Base-by-base conservation (phyloP, 2,113 vertebrate species). In the Triplophysa siluroides region DNA sequence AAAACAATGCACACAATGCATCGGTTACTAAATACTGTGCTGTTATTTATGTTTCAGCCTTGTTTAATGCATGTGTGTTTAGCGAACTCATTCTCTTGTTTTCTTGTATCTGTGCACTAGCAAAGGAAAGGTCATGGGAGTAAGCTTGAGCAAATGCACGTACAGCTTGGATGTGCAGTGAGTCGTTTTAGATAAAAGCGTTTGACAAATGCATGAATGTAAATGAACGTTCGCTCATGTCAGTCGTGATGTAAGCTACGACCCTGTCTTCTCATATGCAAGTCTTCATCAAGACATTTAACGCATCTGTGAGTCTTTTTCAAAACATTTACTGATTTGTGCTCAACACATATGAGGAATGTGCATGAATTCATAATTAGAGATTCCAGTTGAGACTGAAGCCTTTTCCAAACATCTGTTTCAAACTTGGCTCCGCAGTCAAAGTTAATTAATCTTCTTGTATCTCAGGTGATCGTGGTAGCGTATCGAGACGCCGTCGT, bases 371-470 rank as follows among this genome's bases (percentile, higher is more conserved):
- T 78, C 67, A 65, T 74, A 69, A 75, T 85, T 81, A 70, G 80
- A 86, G n/a, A 60, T 58, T 54, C 50, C 70, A 79, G 71, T 61
- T 16, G 18, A 81, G 43, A 71, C 45, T 58, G 41, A 58, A 61
- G 21, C 33, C 65, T 41, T 74, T 82, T 56, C 78, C 38, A 79
- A 70, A 83, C 79, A 83, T 81, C 83, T 86, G 83, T 69, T 80
- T 52, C 26, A 70, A 47, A 72, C 14, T 60, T 72, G 67, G 80
- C 56, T 63, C 72, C 18, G 13, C 73, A 58, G 81, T 84, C 78
- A 78, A 78, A 83, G 82, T 72, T 80, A 85, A 83, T 80, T 85
- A 82, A 41, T 71, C 64, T 52, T 74, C 69, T 50, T 68, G 63
- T 65, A 71, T 85, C 75, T 85, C 79, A 82, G 79, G 83, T 84